These are phyloP conservation scores for Tenthredo notha DNA, from an alignment of 2,888 invertebrate genomes.

Conservation along the genomic window DNA sequence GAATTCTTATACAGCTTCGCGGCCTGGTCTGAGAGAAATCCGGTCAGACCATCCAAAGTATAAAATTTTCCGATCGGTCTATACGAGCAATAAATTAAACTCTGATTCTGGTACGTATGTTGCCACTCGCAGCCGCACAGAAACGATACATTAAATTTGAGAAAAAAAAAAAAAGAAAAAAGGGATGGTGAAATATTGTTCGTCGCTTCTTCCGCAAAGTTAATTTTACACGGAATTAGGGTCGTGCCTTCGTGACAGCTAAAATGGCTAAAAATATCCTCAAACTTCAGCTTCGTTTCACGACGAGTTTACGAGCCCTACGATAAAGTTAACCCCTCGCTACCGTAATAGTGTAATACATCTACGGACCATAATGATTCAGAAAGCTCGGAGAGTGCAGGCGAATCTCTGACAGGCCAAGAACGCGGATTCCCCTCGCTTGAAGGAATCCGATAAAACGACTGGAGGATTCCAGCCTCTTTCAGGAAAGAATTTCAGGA, in stretches of 20 bases:
- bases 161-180: not conserved
- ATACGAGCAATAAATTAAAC: not conserved
- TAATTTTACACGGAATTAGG: constrained; percentile 39
- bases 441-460: constrained; percentile 27
- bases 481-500: not conserved
- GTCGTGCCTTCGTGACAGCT: constrained; percentile 9
- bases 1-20: not conserved
- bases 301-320: not conserved
- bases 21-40: not conserved
- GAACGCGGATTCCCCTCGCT: not conserved
- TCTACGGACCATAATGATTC: constrained; percentile 2
- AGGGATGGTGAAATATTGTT: not conserved
- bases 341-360: constrained; percentile 10
- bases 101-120: not conserved
- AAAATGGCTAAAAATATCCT: constrained; percentile 38
- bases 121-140: not conserved
- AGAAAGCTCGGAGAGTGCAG: constrained; percentile 1
- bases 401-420: not conserved
- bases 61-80: not conserved
- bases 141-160: constrained; percentile 15
- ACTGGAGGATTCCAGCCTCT: not conserved
- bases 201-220: not conserved
- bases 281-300: constrained; percentile 25
- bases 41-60: not conserved
- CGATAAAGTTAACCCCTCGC: not conserved